Conservation (phyloP, 2,113 vertebrate species). For the Python bivittatus region DNA sequence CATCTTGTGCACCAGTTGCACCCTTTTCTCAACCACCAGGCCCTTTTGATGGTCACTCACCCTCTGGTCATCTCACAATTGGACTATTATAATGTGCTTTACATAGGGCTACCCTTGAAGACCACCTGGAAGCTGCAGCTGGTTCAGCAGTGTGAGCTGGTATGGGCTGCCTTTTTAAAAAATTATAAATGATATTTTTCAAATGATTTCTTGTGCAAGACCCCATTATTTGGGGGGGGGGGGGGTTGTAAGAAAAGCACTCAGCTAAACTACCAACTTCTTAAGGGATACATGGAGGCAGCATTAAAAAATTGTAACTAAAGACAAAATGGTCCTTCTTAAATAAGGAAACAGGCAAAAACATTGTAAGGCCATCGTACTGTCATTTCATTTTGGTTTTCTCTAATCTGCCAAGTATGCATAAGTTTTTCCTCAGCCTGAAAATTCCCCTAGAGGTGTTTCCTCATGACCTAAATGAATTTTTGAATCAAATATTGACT, state of each 20-base stretch:
- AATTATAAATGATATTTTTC: not conserved
- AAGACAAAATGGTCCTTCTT: not conserved
- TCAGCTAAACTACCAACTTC: not conserved
- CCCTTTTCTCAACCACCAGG: no score
- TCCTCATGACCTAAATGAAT: conserved; percentile 5
- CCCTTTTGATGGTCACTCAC: no score
- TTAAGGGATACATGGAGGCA: not conserved
- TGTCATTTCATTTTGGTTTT: not conserved
- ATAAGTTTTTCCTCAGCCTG: conserved; percentile 30
- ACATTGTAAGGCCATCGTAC: no score
- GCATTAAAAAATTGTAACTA: not conserved
- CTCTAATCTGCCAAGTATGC: not conserved
- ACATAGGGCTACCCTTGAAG: no score
- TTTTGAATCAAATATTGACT: conserved; percentile 33
- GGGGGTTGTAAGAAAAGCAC: not conserved
- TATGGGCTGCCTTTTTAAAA: not conserved
- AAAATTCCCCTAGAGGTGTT: conserved; percentile 40
- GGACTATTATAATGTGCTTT: no score
- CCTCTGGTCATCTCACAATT: no score
- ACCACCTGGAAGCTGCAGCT: no score
- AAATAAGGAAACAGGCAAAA: not conserved
- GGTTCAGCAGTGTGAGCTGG: no score
- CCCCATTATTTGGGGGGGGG: not conserved
- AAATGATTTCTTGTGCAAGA: not conserved
- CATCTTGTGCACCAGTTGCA: no score